Conservation (phyloP, 2,797 vertebrate genomes). For the Brachyrhaphis roseni region DNA sequence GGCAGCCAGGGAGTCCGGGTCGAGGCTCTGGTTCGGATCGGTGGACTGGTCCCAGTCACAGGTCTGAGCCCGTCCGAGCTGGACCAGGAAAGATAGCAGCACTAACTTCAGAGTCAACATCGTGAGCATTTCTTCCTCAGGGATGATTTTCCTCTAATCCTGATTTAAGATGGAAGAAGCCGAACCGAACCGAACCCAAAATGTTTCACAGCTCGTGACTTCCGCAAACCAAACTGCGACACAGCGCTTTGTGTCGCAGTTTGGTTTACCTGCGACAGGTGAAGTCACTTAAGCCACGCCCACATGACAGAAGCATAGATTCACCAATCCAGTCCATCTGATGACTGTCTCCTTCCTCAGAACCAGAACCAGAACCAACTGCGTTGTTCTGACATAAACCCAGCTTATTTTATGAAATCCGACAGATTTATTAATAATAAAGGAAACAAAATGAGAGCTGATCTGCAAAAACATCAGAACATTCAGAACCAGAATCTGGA, state of each 20-base stretch:
- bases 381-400: neutral
- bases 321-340: neutral
- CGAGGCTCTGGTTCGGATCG: slow-evolving; percentile 5
- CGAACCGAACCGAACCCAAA: neutral
- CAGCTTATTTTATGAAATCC: neutral
- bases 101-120: slow-evolving; percentile 14
- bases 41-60: slow-evolving; percentile 52
- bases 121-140: neutral
- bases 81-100: slow-evolving; percentile 10
- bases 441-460: neutral
- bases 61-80: neutral
- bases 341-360: neutral
- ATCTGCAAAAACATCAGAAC: neutral
- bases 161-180: neutral
- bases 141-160: neutral
- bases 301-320: neutral
- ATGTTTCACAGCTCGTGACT: slow-evolving; percentile 5
- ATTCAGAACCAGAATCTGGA: neutral
- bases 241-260: slow-evolving; percentile 29
- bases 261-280: slow-evolving; percentile 60
- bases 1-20: neutral
- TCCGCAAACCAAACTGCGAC: slow-evolving; percentile 30
- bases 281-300: slow-evolving; percentile 36
- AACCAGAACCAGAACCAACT: neutral
- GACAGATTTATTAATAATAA: neutral